Evolutionary conservation across 64 coral and sea anemone species (phyloP).

Genomic region (Stylophora pistillata): DNA sequence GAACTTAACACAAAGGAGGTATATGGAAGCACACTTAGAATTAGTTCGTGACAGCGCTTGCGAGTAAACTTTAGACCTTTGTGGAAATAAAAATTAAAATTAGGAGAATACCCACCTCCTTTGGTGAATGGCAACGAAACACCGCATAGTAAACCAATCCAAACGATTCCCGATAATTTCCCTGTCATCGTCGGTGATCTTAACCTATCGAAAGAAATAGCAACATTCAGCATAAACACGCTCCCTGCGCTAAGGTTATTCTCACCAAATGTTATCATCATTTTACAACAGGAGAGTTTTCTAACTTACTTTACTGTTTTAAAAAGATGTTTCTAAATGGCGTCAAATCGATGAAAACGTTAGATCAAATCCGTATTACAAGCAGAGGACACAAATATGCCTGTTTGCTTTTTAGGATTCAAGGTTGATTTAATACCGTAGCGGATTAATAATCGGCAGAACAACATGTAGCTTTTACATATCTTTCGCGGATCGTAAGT

Average conservation of each 20-base stretch:
- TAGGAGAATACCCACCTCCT: background rate
- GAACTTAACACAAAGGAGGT: too few species aligned
- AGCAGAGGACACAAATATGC: background rate
- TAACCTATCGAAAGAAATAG: background rate
- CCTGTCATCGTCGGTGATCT: background rate
- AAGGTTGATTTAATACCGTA: background rate
- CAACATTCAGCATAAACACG: background rate
- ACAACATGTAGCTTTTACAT: background rate
- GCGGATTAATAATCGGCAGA: background rate
- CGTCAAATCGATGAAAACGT: background rate
- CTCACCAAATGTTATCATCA: background rate
- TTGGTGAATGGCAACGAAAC: background rate
- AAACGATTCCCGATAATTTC: background rate
- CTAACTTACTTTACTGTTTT: background rate
- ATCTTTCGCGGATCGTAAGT: slow-evolving; percentile 16
- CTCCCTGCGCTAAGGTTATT: background rate
- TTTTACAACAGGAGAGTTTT: background rate
- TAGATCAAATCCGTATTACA: background rate
- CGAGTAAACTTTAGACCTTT: too few species aligned
- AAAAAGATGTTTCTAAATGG: background rate
- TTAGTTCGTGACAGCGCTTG: too few species aligned
- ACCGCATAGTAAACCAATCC: background rate
- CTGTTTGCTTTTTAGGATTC: background rate
- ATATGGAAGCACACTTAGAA: too few species aligned
- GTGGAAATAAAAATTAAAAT: too few species aligned